A percentile compares a stretch with the other conserved stretches of the same genome.
These are phyloP conservation scores for Aurelia sp. DNA, from an alignment of 30 jellyfish, hydroid and myxozoan genomes.

Conservation along the genomic window DNA sequence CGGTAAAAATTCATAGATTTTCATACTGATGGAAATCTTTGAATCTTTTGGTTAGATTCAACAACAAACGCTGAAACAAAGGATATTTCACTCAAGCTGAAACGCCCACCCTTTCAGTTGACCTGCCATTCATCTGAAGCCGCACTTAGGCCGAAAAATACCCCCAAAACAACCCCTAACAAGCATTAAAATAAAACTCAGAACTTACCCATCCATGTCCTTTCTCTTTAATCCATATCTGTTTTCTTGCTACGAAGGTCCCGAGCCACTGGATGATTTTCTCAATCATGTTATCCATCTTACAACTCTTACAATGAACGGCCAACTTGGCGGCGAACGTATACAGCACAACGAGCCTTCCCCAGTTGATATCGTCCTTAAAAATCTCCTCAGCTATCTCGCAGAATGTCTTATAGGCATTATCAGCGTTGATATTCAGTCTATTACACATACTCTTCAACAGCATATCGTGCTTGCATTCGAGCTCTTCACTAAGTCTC, in stretches of 20 bases:
- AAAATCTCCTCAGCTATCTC: conserved; percentile 92
- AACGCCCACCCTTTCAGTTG: too few species aligned
- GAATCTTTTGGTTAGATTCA: too few species aligned
- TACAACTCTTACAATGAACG: conserved; percentile 68
- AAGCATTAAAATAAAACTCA: neutral
- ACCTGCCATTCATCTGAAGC: too few species aligned
- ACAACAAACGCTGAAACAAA: too few species aligned
- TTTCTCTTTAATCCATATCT: conserved; percentile 89
- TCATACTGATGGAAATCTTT: too few species aligned
- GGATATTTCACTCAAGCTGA: too few species aligned
- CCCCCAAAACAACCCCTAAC: too few species aligned
- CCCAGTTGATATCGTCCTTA: conserved; percentile 93
- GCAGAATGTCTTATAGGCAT: conserved; percentile 79
- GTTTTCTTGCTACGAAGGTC: conserved; percentile 73
- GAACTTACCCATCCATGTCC: conserved; percentile 98
- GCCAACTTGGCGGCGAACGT: conserved; percentile 97
- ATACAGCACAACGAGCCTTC: conserved; percentile 91
- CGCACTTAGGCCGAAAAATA: too few species aligned
- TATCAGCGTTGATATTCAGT: conserved; percentile 77
- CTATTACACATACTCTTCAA: conserved; percentile 94
- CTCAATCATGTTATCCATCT: conserved; percentile 80
- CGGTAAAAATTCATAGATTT: too few species aligned
- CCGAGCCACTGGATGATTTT: conserved; percentile 91
- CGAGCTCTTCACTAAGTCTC: conserved; percentile 88
- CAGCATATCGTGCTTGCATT: conserved; percentile 85